Evolutionary conservation across 2,113 vertebrate genomes (phyloP), one percentile per base, ranked within the genome.

Genomic region (Elaphurus davidianus): DNA sequence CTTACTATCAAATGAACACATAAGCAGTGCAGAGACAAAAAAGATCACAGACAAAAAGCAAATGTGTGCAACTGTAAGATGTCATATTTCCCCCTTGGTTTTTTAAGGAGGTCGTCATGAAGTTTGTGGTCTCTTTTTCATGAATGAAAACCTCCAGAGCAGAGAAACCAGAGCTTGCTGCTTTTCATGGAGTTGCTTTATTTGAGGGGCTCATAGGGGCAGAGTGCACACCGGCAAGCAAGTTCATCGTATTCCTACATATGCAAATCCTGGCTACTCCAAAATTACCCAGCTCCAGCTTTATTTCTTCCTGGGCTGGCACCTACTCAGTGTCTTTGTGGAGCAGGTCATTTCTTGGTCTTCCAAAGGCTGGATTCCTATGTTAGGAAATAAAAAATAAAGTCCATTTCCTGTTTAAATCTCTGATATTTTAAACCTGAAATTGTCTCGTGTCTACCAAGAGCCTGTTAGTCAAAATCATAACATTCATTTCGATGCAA

Each of bases 21-120:
- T 0, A 64, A 43, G 16, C 6, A 36, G 6, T 1, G 17, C 28
- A n/a, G 67, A 93, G 59, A 76, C 11, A 4, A 40, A 45, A 7
- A 60, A 27, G 6, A 15, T 33, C 4, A 0, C 5, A 13, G 50
- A 17, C 79, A 36, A 45, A 88, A 40, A 11, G 23, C 47, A 30
- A n/a, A 27, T 3, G 2, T 21, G 0, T n/a, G 3, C 1, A 6
- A 3, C 5, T 23, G 2, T 14, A 9, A 2, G 27, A 45, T 83
- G 36, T 1, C 15, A 8, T 47, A 47, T 81, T 40, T 3, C 10
- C 4, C 7, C 7, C 28, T 40, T 16, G 16, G 17, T 7, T 67
- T 86, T 52, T 36, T n/a, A 45, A 55, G 57, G 45, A 57, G 33
- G 16, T 40, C 2, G 1, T 43, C 11, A 19, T 36, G 50, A 54